phyloP scores from a whole-genome alignment of 2,888 invertebrate species.

The Thereva nobilitata region DNA sequence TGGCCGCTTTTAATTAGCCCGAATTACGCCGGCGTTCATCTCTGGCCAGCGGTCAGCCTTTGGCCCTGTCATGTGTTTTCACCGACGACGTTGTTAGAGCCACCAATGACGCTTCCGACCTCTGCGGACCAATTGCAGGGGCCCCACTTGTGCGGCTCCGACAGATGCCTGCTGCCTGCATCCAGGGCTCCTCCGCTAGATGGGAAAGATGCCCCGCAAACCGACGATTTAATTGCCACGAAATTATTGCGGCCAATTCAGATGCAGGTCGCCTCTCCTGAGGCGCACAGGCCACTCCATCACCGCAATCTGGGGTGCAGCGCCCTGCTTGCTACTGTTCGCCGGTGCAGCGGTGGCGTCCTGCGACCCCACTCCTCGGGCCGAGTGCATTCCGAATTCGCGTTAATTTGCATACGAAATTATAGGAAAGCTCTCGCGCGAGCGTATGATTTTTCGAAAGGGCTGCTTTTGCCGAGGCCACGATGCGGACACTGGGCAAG shows the following conservation, averaged over 20 bases:
- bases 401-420: slow-evolving; percentile 36
- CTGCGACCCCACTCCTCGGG: slow-evolving; percentile 1
- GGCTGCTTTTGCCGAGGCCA: slow-evolving; percentile 4
- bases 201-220: slow-evolving; percentile 34
- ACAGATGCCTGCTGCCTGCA: background rate
- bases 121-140: background rate
- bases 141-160: too few relatives aligned
- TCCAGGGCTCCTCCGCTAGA: slow-evolving; percentile 2
- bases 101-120: slow-evolving; percentile 23
- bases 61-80: background rate
- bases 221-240: slow-evolving; percentile 26
- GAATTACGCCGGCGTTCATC: slow-evolving; percentile 36
- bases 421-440: slow-evolving; percentile 31
- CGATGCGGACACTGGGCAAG: background rate
- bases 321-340: background rate
- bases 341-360: background rate
- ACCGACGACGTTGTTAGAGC: slow-evolving; percentile 2
- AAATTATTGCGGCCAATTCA: slow-evolving; percentile 1
- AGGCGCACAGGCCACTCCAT: background rate
- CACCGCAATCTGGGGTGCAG: background rate
- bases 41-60: background rate
- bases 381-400: slow-evolving; percentile 5
- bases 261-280: too few relatives aligned
- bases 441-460: slow-evolving; percentile 28
- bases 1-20: slow-evolving; percentile 39